These are phyloP conservation scores for Neostethus bicornis DNA, from an alignment of 2,797 vertebrate genomes.

Conservation along the genomic window DNA sequence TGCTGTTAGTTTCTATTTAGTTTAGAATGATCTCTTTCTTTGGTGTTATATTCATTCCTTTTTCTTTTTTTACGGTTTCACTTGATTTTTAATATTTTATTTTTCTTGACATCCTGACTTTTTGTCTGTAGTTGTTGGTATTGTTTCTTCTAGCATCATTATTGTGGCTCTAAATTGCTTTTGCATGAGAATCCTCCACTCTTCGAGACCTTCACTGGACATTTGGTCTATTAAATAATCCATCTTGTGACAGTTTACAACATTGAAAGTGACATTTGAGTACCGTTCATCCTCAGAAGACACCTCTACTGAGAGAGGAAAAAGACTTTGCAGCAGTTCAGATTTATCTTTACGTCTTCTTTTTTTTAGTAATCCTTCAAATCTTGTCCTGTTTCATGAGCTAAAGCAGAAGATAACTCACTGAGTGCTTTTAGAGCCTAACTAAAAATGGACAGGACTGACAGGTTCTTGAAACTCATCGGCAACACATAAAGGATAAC, in stretches of 20 bases:
- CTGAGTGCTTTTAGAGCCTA: not conserved
- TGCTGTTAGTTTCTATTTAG: no score
- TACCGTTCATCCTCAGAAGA: not conserved
- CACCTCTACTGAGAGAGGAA: not conserved
- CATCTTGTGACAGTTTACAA: not conserved
- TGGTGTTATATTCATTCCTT: not conserved
- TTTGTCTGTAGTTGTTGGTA: not conserved
- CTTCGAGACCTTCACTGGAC: not conserved
- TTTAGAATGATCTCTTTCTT: not conserved
- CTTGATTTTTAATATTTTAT: not conserved
- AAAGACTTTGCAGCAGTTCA: not conserved
- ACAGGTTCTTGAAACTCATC: not conserved
- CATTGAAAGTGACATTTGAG: not conserved
- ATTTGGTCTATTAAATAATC: not conserved
- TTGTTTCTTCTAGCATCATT: not conserved
- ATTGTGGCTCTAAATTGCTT: not conserved
- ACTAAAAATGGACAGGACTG: not conserved
- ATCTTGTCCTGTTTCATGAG: not conserved
- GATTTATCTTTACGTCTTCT: constrained; percentile 15
- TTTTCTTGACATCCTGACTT: not conserved
- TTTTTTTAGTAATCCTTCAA: not conserved
- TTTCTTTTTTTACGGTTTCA: not conserved
- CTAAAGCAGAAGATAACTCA: not conserved
- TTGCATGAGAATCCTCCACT: not conserved
- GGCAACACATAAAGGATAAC: not conserved